These are phyloP conservation scores for Zoroaster sp. DNA, from an alignment of 53 echinoderm and acorn worm genomes.

Conservation along the genomic window DNA sequence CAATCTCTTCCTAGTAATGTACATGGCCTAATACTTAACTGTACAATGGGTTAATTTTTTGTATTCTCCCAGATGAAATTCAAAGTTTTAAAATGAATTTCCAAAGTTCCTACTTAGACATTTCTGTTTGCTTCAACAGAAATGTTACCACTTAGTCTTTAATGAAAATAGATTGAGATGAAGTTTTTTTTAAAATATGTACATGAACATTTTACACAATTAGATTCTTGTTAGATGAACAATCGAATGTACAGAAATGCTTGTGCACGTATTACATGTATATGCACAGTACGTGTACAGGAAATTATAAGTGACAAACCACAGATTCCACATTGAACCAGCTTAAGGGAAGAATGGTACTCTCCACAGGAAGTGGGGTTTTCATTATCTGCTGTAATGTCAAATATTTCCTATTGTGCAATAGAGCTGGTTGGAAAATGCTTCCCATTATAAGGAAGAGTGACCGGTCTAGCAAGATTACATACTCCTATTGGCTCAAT, in stretches of 20 bases:
- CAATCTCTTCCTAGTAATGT: background rate
- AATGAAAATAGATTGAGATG: background rate
- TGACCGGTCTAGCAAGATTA: background rate
- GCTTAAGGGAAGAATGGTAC: too few relatives aligned
- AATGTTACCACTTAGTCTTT: too few relatives aligned
- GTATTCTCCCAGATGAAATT: background rate
- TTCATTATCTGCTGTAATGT: background rate
- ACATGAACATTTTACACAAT: background rate
- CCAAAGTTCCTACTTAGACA: background rate
- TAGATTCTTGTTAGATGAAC: background rate
- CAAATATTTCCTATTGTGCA: slow-evolving; percentile 32
- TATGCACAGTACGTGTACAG: background rate
- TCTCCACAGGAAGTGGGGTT: background rate
- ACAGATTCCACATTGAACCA: background rate
- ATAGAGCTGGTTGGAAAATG: background rate
- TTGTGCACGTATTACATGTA: background rate
- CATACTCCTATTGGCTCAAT: background rate
- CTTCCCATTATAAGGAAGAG: background rate
- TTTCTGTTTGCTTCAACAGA: too few relatives aligned
- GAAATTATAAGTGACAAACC: background rate
- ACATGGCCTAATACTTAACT: background rate
- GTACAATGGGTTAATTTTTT: background rate
- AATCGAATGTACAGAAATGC: background rate
- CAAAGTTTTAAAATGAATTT: background rate
- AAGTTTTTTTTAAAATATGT: background rate